phyloP scores from a whole-genome alignment of 2,113 vertebrate species.

The Myrmecophaga tridactyla region DNA sequence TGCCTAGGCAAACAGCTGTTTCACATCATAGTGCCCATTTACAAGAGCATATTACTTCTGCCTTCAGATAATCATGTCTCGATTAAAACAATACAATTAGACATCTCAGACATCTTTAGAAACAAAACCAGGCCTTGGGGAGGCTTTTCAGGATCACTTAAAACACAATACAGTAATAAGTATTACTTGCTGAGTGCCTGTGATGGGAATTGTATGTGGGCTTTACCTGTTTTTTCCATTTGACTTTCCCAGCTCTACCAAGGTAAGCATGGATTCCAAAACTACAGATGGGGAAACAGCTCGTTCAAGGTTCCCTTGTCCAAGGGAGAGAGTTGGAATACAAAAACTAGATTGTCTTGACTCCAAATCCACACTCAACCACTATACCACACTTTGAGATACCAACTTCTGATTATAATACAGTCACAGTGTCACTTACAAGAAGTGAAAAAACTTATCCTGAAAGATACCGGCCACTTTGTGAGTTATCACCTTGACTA shows the following conservation, averaged over 20 bases:
- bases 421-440: not conserved
- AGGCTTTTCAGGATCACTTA: not conserved
- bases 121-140: not conserved
- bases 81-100: not conserved
- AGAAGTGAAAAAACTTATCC: not conserved
- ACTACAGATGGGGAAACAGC: conserved; percentile 18
- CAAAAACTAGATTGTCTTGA: not conserved
- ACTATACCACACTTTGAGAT: not conserved
- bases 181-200: not conserved
- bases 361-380: not conserved
- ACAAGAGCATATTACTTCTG: not conserved
- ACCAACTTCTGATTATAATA: not conserved
- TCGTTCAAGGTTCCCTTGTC: conserved; percentile 27
- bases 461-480: not conserved
- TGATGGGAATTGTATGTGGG: not conserved
- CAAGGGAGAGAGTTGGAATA: not conserved
- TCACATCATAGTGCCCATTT: not conserved
- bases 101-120: not conserved
- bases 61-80: not conserved
- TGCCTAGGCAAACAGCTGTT: not conserved
- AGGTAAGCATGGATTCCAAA: not conserved
- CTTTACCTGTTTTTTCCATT: not conserved
- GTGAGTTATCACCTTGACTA: not conserved
- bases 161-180: not conserved
- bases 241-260: not conserved